Percentiles rank a stretch among this genome's conserved stretches.
Evolutionary conservation across 2,113 vertebrate species (phyloP).

Genomic region (Leptobrachium ailaonicum): DNA sequence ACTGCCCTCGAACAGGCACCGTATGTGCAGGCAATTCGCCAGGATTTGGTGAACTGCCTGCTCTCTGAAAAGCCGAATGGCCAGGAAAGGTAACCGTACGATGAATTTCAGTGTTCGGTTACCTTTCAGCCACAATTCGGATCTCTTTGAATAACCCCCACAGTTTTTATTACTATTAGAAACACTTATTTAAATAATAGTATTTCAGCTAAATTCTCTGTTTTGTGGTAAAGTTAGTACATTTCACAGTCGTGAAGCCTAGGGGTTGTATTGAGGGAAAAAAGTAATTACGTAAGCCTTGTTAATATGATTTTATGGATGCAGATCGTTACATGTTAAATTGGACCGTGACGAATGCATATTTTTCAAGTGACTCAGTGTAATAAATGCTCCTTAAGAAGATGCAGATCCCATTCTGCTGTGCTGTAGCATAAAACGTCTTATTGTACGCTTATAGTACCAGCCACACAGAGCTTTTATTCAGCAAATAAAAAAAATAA

Average conservation of each 20-base stretch:
- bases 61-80: too few species aligned
- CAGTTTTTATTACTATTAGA: too few species aligned
- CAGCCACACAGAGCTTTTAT: constrained; percentile 1
- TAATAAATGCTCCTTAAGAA: constrained; percentile 6
- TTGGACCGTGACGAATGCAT: background rate
- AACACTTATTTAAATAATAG: too few species aligned
- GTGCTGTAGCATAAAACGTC: background rate
- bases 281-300: background rate
- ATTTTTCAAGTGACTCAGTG: constrained; percentile 2
- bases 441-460: background rate
- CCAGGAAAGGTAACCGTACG: too few species aligned
- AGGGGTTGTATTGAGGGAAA: background rate
- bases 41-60: too few species aligned
- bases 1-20: too few species aligned
- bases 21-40: too few species aligned
- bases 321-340: constrained; percentile 2
- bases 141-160: too few species aligned
- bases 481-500: constrained; percentile 3
- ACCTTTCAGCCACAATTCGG: too few species aligned
- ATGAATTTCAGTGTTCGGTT: too few species aligned
- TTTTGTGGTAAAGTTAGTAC: background rate
- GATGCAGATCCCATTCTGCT: background rate
- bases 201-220: background rate
- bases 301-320: constrained; percentile 2
- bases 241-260: background rate